Evolutionary conservation across 2,797 vertebrate species (phyloP).

Genomic region (Okamejei kenojei): DNA sequence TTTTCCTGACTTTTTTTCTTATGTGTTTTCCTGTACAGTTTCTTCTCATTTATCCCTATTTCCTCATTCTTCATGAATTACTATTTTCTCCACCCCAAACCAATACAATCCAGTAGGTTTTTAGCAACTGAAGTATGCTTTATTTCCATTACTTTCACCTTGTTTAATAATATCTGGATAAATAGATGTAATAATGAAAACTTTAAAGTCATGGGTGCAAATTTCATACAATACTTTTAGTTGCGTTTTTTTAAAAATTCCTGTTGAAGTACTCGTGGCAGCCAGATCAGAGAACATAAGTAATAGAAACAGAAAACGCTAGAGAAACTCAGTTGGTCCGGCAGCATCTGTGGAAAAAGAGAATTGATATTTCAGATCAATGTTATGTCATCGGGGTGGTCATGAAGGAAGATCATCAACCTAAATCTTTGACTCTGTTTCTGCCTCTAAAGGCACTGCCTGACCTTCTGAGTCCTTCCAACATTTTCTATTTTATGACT

Average conservation of each 20-base stretch:
- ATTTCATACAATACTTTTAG: neutral
- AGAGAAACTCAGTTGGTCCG: too few relatives aligned
- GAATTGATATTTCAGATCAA: too few relatives aligned
- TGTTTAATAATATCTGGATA: neutral
- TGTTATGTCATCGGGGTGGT: too few relatives aligned
- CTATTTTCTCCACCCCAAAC: slow-evolving; percentile 52
- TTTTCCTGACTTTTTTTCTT: slow-evolving; percentile 39
- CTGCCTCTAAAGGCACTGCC: too few relatives aligned
- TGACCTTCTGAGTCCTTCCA: too few relatives aligned
- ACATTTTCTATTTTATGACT: too few relatives aligned
- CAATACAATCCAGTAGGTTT: slow-evolving; percentile 50
- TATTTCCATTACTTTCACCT: neutral
- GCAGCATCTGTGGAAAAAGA: too few relatives aligned
- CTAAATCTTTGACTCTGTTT: too few relatives aligned
- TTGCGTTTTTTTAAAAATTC: neutral
- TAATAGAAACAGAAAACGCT: too few relatives aligned
- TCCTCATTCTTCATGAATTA: slow-evolving; percentile 42
- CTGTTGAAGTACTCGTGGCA: neutral
- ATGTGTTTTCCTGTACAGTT: slow-evolving; percentile 48
- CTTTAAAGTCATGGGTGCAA: neutral
- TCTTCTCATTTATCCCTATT: slow-evolving; percentile 49
- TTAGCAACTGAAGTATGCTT: slow-evolving; percentile 48
- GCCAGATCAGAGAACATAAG: neutral
- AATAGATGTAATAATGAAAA: slow-evolving; percentile 2
- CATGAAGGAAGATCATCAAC: too few relatives aligned